A percentile compares a stretch with the other conserved stretches of the same genome.
Conservation (phyloP, 2,888 invertebrate genomes). For the Platynereis dumerilii region DNA sequence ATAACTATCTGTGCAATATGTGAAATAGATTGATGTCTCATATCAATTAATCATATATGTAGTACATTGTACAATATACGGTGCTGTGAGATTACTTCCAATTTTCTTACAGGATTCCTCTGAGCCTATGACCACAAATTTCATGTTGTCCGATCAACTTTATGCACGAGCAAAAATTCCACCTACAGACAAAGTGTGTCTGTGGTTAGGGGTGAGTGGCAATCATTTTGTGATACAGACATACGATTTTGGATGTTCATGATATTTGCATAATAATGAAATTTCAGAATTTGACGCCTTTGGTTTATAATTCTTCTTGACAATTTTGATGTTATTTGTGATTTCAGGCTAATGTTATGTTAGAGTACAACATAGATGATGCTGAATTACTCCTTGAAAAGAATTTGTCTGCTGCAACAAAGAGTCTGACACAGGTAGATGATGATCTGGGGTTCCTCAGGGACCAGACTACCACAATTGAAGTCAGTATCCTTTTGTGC, state of each 20-base stretch:
- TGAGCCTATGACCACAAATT: constrained; percentile 71
- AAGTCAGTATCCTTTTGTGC: constrained; percentile 75
- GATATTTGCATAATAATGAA: too few relatives aligned
- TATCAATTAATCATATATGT: too few relatives aligned
- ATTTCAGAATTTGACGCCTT: too few relatives aligned
- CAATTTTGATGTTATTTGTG: too few relatives aligned
- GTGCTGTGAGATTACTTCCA: too few relatives aligned
- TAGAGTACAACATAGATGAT: constrained; percentile 92
- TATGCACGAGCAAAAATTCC: constrained; percentile 84
- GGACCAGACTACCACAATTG: constrained; percentile 97
- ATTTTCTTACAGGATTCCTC: too few relatives aligned
- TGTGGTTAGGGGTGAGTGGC: constrained; percentile 70
- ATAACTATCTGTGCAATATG: too few relatives aligned
- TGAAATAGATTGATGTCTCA: too few relatives aligned
- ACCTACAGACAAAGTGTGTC: constrained; percentile 84
- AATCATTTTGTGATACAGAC: too few relatives aligned
- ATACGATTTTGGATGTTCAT: too few relatives aligned
- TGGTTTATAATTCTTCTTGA: too few relatives aligned
- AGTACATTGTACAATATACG: too few relatives aligned
- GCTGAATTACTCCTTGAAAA: constrained; percentile 83
- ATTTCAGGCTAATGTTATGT: constrained; percentile 85
- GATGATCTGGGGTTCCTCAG: constrained; percentile 93
- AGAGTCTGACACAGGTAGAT: constrained; percentile 83
- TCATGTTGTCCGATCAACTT: constrained; percentile 91
- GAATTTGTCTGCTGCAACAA: constrained; percentile 73